Evolutionary conservation across 2,113 vertebrate species (phyloP).

Genomic region (Cyphomyrus discorhynchus): DNA sequence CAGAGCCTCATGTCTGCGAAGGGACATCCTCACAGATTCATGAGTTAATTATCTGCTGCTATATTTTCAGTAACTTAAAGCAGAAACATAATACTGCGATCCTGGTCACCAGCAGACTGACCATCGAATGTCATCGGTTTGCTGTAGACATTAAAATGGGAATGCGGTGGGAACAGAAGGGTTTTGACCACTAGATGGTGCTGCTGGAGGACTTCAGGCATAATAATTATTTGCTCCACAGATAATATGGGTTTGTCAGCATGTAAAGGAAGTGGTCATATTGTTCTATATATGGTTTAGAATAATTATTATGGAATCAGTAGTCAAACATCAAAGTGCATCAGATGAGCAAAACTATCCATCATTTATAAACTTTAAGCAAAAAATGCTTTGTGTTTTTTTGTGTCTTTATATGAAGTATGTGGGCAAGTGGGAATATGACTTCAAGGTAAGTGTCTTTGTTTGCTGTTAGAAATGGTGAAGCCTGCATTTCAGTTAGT

Average conservation of each 20-base stretch:
- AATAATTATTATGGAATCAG: background rate
- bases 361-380: background rate
- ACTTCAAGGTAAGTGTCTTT: conserved; percentile 80
- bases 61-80: background rate
- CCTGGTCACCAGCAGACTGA: background rate
- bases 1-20: background rate
- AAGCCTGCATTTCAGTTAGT: background rate
- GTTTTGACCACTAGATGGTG: conserved; percentile 55
- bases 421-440: conserved; percentile 91
- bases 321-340: background rate
- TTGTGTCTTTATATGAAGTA: conserved; percentile 60
- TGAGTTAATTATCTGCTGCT: background rate
- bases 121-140: background rate
- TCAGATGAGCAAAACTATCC: background rate
- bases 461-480: background rate
- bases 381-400: conserved; percentile 26
- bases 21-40: background rate
- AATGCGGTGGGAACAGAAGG: background rate
- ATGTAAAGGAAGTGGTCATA: background rate
- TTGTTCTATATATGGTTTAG: background rate
- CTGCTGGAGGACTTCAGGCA: conserved; percentile 28
- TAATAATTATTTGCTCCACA: too few relatives aligned
- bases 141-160: background rate
- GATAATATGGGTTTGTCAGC: background rate
- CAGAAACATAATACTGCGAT: background rate